Evolutionary conservation across 2,888 invertebrate genomes (phyloP), one percentile per base, ranked within the genome.

Genomic region (Myathropa florea): DNA sequence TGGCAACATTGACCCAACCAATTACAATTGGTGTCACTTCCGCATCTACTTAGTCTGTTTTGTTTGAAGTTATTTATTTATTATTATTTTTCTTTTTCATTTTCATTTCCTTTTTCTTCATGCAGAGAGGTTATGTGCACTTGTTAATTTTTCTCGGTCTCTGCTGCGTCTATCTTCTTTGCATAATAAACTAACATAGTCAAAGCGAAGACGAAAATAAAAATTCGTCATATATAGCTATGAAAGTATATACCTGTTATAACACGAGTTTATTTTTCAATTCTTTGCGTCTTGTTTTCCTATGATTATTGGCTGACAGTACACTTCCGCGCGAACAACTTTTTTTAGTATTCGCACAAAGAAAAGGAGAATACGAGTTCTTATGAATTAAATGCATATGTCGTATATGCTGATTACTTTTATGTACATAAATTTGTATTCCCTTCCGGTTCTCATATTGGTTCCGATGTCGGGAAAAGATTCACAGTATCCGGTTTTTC

Each of bases 251-350:
- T 46, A 18, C 46, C 46, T 46, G 46, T 18, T 46, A n/a, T n/a
- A 46, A 46, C 4, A 12, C 39, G 28, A 65, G 64, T 30, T 24
- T 64, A 24, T 77, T 77, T 28, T 55, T 57, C 60, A 64, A 59
- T 55, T 79, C 63, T 79, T 71, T 39, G 6, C 64, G 28, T 78
- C 26, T 36, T 79, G 73, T 73, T 68, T 79, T 80, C 65, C 46
- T 53, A 33, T 78, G 61, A 67, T 77, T 82, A 72, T 76, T 72
- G 68, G 76, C 81, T 76, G 76, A 82, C 75, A 55, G 81, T 84
- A 75, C 81, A 84, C 85, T 85, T 85, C 85, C 85, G 85, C 77
- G 82, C 77, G 64, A 77, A 18, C n/a, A 46, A 85, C 72, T 63
- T 26, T 55, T 55, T 70, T 46, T 10, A 63, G 71, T 72, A 67